Base-by-base conservation (phyloP, 2,888 invertebrate genomes). In the Drosophila putrida region DNA sequence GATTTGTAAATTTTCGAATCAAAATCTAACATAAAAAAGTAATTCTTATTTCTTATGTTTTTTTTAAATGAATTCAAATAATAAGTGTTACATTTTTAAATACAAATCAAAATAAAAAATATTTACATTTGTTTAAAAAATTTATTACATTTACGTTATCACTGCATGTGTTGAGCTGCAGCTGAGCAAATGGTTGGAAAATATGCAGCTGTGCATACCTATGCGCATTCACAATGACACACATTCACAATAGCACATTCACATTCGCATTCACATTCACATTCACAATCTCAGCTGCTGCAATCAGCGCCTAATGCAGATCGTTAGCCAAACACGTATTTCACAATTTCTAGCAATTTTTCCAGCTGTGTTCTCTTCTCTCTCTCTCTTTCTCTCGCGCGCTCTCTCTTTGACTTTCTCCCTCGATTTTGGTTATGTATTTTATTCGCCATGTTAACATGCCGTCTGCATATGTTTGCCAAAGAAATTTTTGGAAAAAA, bases 381-480 rank as follows among this genome's bases (percentile, higher is more conserved):
- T 51, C 43, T 51, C 59, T 51, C 50, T 27, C 46, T 58, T 38
- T 41, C 43, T 39, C 44, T 15, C 41, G 6, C 28, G 2, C 49
- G 9, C 20, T 20, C 36, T 4, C 38, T 49, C 57, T 38, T n/a
- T 53, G 9, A 10, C 36, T 51, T 10, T 38, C 46, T 35, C 41
- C 5, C 43, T 47, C 47, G n/a, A 36, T 60, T 10, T 66, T 46
- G 59, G 51, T 51, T 55, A 69, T 68, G 62, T 51, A 84, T 87
- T 89, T 89, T 89, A 85, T 89, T 76, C 82, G 73, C 72, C 68
- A 71, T 89, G 84, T 81, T 80, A 88, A 88, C 87, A 89, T 82
- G 75, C 88, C 78, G 74, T 73, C 64, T 86, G 88, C 88, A 88
- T 82, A 73, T 88, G 88, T 88, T 89, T 78, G 54, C 79, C 77